Evolutionary conservation across 2,113 vertebrate species (phyloP).

Genomic region (Brachyhypopomus occidentalis): DNA sequence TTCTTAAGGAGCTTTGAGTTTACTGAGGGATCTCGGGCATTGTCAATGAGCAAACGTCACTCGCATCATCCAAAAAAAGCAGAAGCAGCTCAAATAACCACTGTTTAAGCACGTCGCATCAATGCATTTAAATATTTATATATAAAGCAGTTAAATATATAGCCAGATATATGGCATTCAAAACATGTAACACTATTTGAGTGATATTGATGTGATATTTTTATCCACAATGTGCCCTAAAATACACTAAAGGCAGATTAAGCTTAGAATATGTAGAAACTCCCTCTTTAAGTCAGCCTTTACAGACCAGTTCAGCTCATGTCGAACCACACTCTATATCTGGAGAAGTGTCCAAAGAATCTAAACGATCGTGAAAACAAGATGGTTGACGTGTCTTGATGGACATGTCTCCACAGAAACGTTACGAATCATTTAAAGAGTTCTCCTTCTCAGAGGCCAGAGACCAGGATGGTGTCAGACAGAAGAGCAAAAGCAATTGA

Average conservation of each 20-base stretch:
- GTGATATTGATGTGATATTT: too few relatives aligned
- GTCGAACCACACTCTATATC: not conserved
- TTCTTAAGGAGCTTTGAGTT: too few relatives aligned
- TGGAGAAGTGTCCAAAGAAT: not conserved
- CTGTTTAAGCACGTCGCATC: too few relatives aligned
- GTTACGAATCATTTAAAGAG: slow-evolving; percentile 12
- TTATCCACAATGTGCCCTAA: too few relatives aligned
- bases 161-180: too few relatives aligned
- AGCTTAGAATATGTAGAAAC: not conserved
- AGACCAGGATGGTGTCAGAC: slow-evolving; percentile 27
- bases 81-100: too few relatives aligned
- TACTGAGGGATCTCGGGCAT: too few relatives aligned
- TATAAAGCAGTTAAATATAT: too few relatives aligned
- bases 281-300: not conserved
- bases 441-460: not conserved
- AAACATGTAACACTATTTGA: too few relatives aligned
- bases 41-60: too few relatives aligned
- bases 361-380: slow-evolving; percentile 23
- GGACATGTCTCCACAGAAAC: not conserved
- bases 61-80: too few relatives aligned
- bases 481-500: slow-evolving; percentile 45
- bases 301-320: not conserved
- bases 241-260: not conserved
- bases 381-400: slow-evolving; percentile 20
- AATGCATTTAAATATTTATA: too few relatives aligned